Evolutionary conservation across 1,140 invertebrate species (phyloP).

Genomic region (Heterodera schachtii): DNA sequence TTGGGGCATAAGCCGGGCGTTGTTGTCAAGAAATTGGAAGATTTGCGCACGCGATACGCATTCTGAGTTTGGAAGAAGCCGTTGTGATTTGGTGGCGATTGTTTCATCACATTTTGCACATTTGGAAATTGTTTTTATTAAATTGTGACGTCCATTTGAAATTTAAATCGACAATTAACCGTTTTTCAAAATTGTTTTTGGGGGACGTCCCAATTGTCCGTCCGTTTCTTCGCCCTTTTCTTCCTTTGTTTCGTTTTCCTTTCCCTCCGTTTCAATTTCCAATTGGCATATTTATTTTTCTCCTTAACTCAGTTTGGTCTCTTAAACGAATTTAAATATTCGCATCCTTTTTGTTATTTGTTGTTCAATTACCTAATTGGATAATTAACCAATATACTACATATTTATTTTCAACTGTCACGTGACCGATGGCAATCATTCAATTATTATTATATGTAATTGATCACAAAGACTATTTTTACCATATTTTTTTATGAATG

Average conservation of each 20-base stretch:
- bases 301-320: background rate
- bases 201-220: background rate
- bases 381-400: background rate
- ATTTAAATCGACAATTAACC: too few species aligned
- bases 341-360: too few species aligned
- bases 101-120: background rate
- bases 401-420: constrained; percentile 3
- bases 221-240: background rate
- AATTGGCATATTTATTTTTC: background rate
- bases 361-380: too few species aligned
- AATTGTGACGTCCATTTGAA: too few species aligned
- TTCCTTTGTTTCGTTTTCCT: background rate
- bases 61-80: constrained; percentile 73
- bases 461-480: too few species aligned
- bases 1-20: constrained; percentile 86
- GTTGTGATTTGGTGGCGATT: background rate
- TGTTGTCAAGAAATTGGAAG: constrained; percentile 92
- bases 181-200: background rate
- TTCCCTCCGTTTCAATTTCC: background rate
- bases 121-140: background rate
- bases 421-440: too few species aligned
- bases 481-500: too few species aligned
- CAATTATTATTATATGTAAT: too few species aligned
- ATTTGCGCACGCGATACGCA: constrained; percentile 88
- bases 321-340: background rate